These are phyloP conservation scores for Mizuhopecten yessoensis DNA, from an alignment of 1,140 invertebrate genomes.

Conservation along the genomic window DNA sequence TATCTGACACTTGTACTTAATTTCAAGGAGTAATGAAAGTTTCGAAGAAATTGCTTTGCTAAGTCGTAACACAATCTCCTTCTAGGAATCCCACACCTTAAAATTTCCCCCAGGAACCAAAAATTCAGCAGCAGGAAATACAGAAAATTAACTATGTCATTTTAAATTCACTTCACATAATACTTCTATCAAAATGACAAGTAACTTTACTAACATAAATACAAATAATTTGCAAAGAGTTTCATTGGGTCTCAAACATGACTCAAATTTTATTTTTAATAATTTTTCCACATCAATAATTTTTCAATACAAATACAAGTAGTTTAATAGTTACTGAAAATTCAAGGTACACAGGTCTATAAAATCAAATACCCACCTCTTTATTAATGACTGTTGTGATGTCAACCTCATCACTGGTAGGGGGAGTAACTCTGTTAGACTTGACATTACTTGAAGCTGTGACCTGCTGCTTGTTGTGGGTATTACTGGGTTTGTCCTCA, in stretches of 20 bases:
- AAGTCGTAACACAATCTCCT: too few species aligned
- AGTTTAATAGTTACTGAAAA: background rate
- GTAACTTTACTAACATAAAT: background rate
- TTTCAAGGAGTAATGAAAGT: too few species aligned
- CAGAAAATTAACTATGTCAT: too few species aligned
- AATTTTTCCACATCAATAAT: too few species aligned
- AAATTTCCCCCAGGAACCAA: too few species aligned
- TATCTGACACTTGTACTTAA: too few species aligned
- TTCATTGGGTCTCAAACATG: background rate
- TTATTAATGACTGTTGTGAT: background rate
- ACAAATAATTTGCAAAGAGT: background rate
- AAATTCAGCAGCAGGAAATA: too few species aligned
- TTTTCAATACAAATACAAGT: too few species aligned
- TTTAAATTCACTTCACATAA: too few species aligned
- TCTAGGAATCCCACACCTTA: too few species aligned
- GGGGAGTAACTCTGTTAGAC: constrained; percentile 23
- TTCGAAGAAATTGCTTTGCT: too few species aligned
- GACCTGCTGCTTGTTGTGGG: background rate
- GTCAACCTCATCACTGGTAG: background rate
- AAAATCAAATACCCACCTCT: background rate
- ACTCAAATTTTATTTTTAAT: background rate
- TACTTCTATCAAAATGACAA: too few species aligned
- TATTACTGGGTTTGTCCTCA: background rate
- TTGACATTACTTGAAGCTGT: background rate
- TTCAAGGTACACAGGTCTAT: background rate